Conservation (phyloP, 2,888 invertebrate genomes). For the Dendrolimus houi region DNA sequence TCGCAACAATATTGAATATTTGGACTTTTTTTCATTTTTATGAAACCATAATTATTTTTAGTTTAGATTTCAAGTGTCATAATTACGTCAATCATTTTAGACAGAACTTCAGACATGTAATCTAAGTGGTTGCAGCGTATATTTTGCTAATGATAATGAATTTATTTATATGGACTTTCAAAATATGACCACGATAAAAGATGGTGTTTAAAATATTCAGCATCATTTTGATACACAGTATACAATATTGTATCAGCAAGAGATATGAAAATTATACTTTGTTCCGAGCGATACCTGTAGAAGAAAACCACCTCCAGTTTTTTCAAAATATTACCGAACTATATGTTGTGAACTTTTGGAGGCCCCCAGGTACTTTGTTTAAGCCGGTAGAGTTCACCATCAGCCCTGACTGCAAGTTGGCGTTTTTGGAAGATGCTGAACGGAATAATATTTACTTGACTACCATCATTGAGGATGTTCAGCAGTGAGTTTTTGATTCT, state of each 20-base stretch:
- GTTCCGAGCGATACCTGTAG: slow-evolving; percentile 38
- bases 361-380: slow-evolving; percentile 27
- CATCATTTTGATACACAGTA: background rate
- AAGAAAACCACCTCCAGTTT: slow-evolving; percentile 31
- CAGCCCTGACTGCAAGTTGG: slow-evolving; percentile 25
- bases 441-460: slow-evolving; percentile 28
- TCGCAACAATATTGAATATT: too few species aligned
- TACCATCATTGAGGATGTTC: slow-evolving; percentile 41
- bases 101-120: too few species aligned
- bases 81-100: too few species aligned
- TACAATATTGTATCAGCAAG: slow-evolving; percentile 3
- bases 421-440: slow-evolving; percentile 26
- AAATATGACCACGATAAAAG: background rate
- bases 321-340: slow-evolving; percentile 25
- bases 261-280: slow-evolving; percentile 40
- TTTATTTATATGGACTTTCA: too few species aligned
- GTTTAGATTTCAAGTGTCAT: too few species aligned
- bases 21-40: too few species aligned
- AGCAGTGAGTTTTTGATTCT: slow-evolving; percentile 30
- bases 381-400: slow-evolving; percentile 46
- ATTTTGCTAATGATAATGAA: too few species aligned
- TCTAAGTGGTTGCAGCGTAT: too few species aligned
- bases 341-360: slow-evolving; percentile 45
- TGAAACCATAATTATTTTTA: too few species aligned
- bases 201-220: background rate